phyloP scores from a whole-genome alignment of 1,140 invertebrate species.

The Drosophila micromelanica region DNA sequence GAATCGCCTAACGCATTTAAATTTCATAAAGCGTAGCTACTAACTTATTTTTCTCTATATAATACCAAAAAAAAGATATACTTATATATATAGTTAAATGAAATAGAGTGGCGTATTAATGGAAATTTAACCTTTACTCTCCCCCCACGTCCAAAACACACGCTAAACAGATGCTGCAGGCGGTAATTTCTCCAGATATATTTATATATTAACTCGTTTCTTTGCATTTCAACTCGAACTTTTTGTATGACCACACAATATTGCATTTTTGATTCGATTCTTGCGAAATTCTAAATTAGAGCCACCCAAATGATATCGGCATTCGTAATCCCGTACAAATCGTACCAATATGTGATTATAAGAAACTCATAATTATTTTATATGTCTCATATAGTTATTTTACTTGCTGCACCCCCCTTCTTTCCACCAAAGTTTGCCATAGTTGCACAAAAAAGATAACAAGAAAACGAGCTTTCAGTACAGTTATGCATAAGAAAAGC shows the following conservation, averaged over 20 bases:
- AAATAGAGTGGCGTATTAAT: constrained; percentile 60
- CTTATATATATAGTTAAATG: neutral
- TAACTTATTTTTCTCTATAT: constrained; percentile 8
- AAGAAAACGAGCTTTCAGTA: constrained; percentile 27
- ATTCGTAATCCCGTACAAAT: constrained; percentile 9
- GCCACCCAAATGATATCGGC: constrained; percentile 29
- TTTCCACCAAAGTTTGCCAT: constrained; percentile 8
- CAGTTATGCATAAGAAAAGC: constrained; percentile 39
- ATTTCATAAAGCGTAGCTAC: constrained; percentile 48
- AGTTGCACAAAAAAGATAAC: constrained; percentile 27
- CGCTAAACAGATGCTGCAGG: constrained; percentile 84
- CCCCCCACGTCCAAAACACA: constrained; percentile 44
- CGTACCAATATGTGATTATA: neutral
- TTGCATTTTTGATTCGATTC: constrained; percentile 40
- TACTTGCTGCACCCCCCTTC: constrained; percentile 30
- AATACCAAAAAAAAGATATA: neutral
- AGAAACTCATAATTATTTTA: constrained; percentile 21
- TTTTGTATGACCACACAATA: constrained; percentile 39
- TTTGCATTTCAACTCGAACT: constrained; percentile 34
- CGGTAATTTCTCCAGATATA: constrained; percentile 68
- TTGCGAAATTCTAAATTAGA: constrained; percentile 59
- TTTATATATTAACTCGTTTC: constrained; percentile 33
- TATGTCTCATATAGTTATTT: constrained; percentile 27
- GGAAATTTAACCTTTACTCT: constrained; percentile 65
- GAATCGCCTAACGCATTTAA: constrained; percentile 23